Base-by-base conservation (phyloP, 2,888 invertebrate genomes). In the Drosophila quinaria region DNA sequence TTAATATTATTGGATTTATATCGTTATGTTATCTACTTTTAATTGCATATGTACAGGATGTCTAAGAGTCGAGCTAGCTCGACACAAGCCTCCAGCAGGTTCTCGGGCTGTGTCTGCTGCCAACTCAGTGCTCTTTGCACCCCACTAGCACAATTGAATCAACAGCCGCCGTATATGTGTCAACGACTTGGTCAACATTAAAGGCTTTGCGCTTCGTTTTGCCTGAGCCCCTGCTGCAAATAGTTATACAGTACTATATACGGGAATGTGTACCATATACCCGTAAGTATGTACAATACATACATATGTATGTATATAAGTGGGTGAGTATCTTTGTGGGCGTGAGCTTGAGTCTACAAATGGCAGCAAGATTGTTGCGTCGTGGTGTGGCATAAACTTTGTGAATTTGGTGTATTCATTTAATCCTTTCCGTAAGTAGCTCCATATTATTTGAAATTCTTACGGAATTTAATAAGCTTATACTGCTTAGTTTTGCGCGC, bases 111-210 rank as follows among this genome's bases (percentile, higher is more conserved):
- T 1, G 19, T 6, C 42, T 22, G 5, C 19, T 22, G 4, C 19
- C 19, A 6, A 1, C 22, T 42, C 11, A 2, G 1, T 22, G 5
- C 11, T 42, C 19, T 11, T 17, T 5, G 10, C 51, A n/a, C 22
- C 60, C 19, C 59, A 50, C 50, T 64, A 62, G 47, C 75, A 55
- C 61, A 68, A 64, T 61, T 68, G 59, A 58, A 59, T 68, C 67
- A 68, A 64, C 69, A 69, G 76, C 58, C 55, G 73, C 61, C 77
- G 80, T 77, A 89, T 80, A 78, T 90, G 84, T 90, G 90, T 89
- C 90, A 90, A 89, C 84, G 88, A 89, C 86, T 90, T 82, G 88
- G 86, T 87, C 89, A 90, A 89, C 87, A 89, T 80, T 79, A 89
- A 80, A 86, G 74, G 74, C 79, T 88, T 80, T 82, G 75, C 63